Conservation (phyloP, 2,888 invertebrate genomes). For the Tinea trinotella region DNA sequence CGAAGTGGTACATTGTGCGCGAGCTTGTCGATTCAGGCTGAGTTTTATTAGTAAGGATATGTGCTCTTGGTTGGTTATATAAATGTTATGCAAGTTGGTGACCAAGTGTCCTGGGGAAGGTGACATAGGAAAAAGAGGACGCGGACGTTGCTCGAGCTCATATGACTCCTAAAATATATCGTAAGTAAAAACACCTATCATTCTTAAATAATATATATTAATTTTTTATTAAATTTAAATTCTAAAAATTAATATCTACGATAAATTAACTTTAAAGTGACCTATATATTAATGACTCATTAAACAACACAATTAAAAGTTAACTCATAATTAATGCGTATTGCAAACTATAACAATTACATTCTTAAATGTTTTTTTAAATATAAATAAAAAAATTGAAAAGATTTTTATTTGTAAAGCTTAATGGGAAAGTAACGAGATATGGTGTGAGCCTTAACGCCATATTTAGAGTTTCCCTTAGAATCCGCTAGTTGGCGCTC, state of each 20-base stretch:
- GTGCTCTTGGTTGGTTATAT: constrained; percentile 52
- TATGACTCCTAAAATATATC: constrained; percentile 45
- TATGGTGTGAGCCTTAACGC: constrained; percentile 15
- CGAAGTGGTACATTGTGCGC: constrained; percentile 38
- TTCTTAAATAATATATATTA: no score
- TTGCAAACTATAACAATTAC: no score
- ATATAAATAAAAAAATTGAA: no score
- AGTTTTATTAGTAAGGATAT: constrained; percentile 34
- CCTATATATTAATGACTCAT: no score
- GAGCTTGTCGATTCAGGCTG: constrained; percentile 39
- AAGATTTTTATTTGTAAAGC: no score
- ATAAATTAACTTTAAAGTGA: no score
- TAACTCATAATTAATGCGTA: no score
- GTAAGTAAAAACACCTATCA: no score
- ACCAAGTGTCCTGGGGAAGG: constrained; percentile 47
- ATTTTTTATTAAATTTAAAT: no score
- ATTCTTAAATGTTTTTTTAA: no score
- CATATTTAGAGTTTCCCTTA: constrained; percentile 17
- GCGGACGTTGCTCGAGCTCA: constrained; percentile 28
- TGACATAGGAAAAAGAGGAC: constrained; percentile 34
- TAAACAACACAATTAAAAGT: no score
- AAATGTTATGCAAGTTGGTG: constrained; percentile 66
- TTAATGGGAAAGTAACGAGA: constrained; percentile 32
- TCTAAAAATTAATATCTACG: no score
- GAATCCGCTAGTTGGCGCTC: constrained; percentile 28